Base-by-base conservation (phyloP, 2,797 vertebrate species). In the Trematomus bernacchii region DNA sequence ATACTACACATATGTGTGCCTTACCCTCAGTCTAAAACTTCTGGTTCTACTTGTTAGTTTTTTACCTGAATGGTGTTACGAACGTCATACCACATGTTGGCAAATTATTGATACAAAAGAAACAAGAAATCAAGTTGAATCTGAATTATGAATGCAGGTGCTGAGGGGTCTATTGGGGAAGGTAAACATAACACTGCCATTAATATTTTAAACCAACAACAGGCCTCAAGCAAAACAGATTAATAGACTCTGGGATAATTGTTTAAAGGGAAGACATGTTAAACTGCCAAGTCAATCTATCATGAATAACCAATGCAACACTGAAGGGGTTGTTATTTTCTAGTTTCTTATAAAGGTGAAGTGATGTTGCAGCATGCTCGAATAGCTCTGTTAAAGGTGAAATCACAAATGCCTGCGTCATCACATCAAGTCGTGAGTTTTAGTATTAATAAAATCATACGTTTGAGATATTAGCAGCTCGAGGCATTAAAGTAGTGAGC, bases 301-400 rank as follows among this genome's bases (percentile, higher is more conserved):
- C 10, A 44, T 51, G 27, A 43, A 57, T 46, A 33, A 57, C 10
- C 4, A 12, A 5, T 12, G 19, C 4, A 46, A 15, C 1, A 54
- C 3, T 2, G 43, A 43, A 8, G 13, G n/a, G 77, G 12, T 43
- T 55, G 18, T n/a, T 2, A 18, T 15, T 21, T 37, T n/a, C 44
- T 44, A 30, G 15, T 55, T 67, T 54, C 33, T 50, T 27, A 27
- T 42, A n/a, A 71, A 68, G 0, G 5, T 71, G 66, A 21, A 71
- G 33, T 60, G 7, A 14, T 47, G 33, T 19, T 71, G 63, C 16
- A 46, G 21, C 69, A 68, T 82, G 66, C 64, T 54, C 1, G 53
- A 52, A 19, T 1, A 0, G 9, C 10, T 21, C 11, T 59, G 27
- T 69, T 14, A 73, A 55, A 27, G 10, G 18, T 16, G 30, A 55